A percentile compares a stretch with the other conserved stretches of the same genome.
Evolutionary conservation across 1,140 invertebrate genomes (phyloP).

Genomic region (Eumaeus atala): DNA sequence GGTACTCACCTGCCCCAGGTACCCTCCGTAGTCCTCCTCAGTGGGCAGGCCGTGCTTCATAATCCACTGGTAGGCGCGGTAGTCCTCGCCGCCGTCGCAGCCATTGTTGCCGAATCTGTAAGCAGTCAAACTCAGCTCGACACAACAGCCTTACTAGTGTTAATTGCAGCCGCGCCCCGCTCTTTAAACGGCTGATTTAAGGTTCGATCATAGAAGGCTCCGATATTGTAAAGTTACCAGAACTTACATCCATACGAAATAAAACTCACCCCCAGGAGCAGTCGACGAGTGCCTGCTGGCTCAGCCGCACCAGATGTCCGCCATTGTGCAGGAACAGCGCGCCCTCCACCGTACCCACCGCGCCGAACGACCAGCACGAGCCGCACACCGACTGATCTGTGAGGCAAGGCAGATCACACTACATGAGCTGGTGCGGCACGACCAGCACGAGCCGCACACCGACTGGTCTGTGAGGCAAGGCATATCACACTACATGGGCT

Average conservation of each 20-base stretch:
- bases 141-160: no score
- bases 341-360: constrained; percentile 93
- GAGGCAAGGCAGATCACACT: no score
- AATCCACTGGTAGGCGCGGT: constrained; percentile 93
- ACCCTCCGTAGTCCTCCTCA: constrained; percentile 93
- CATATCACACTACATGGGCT: no score
- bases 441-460: no score
- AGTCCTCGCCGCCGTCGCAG: constrained; percentile 97
- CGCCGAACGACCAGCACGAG: constrained; percentile 97
- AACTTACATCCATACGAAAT: no score
- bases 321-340: constrained; percentile 90
- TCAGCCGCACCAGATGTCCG: constrained; percentile 85
- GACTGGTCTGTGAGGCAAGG: no score
- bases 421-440: no score
- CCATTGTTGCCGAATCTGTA: constrained; percentile 91
- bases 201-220: no score
- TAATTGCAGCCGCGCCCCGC: no score
- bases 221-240: no score
- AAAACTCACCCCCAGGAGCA: constrained; percentile 93
- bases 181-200: no score
- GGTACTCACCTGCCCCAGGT: constrained; percentile 84
- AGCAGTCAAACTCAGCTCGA: not conserved
- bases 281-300: constrained; percentile 94
- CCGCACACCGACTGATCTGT: constrained; percentile 96
- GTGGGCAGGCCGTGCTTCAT: constrained; percentile 92